These are phyloP conservation scores for Apteryx owenii DNA, from an alignment of 2,113 vertebrate species.

Conservation along the genomic window DNA sequence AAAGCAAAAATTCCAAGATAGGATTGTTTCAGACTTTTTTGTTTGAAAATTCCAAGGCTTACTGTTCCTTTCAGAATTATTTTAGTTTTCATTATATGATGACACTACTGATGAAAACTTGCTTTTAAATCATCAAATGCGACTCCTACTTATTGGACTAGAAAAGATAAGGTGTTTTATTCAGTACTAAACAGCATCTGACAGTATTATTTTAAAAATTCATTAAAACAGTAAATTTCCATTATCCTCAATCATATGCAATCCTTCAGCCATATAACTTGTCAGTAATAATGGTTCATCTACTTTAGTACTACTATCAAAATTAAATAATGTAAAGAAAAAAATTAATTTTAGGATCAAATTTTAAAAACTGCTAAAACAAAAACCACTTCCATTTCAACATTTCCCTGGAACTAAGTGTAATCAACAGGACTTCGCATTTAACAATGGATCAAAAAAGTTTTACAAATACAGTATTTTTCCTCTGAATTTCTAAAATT, in stretches of 20 bases:
- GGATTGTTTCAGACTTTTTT: neutral
- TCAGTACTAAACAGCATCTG: neutral
- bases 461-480: neutral
- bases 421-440: neutral
- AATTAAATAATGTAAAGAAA: neutral
- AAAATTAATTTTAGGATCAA: neutral
- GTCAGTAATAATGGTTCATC: neutral
- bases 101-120: neutral
- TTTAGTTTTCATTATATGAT: neutral
- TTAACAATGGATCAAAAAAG: neutral
- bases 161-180: neutral
- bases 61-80: neutral
- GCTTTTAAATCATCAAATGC: neutral
- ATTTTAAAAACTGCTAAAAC: neutral
- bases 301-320: neutral
- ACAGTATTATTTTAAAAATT: neutral
- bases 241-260: neutral
- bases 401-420: neutral
- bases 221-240: neutral
- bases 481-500: neutral
- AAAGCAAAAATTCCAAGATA: neutral
- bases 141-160: neutral
- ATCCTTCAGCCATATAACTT: neutral
- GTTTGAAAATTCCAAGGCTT: neutral
- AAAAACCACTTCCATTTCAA: neutral